Conservation (phyloP, 1,140 invertebrate genomes). For the Ditylenchus dipsaci region DNA sequence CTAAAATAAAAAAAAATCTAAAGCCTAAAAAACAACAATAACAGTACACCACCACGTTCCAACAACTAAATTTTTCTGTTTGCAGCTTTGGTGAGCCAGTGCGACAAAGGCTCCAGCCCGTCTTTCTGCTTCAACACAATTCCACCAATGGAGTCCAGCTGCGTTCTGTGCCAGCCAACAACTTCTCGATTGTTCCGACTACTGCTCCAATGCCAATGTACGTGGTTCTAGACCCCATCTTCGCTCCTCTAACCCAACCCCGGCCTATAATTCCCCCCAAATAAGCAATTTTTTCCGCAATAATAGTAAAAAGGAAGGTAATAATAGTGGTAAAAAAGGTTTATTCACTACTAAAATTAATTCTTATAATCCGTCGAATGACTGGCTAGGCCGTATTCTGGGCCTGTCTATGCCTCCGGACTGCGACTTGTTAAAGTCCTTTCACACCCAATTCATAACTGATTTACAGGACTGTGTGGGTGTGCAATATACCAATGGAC, state of each 20-base stretch:
- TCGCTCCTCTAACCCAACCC: not conserved
- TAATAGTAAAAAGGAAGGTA: slow-evolving; percentile 1
- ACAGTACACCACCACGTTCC: too few species aligned
- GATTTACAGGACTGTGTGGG: slow-evolving; percentile 49
- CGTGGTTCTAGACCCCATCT: not conserved
- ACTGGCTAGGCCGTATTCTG: not conserved
- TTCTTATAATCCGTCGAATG: slow-evolving; percentile 4
- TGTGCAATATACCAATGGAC: slow-evolving; percentile 40
- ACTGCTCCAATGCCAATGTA: slow-evolving; percentile 48
- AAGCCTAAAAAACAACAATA: too few species aligned
- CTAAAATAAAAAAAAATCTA: too few species aligned
- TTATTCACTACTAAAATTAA: not conserved
- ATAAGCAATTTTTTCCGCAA: not conserved
- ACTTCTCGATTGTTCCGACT: slow-evolving; percentile 52
- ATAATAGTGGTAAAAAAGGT: slow-evolving; percentile 8
- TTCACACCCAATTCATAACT: slow-evolving; percentile 12
- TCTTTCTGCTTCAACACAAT: slow-evolving; percentile 57
- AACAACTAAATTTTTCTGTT: not conserved
- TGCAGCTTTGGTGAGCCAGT: slow-evolving; percentile 38
- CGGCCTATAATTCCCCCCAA: not conserved
- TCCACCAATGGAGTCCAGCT: slow-evolving; percentile 40
- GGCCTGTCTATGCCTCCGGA: slow-evolving; percentile 3
- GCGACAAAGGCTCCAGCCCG: slow-evolving; percentile 30
- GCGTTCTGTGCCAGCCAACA: slow-evolving; percentile 39
- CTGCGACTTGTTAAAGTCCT: slow-evolving; percentile 18